phyloP scores from a whole-genome alignment of 2,888 invertebrate genomes.

The Phaonia tiefii region DNA sequence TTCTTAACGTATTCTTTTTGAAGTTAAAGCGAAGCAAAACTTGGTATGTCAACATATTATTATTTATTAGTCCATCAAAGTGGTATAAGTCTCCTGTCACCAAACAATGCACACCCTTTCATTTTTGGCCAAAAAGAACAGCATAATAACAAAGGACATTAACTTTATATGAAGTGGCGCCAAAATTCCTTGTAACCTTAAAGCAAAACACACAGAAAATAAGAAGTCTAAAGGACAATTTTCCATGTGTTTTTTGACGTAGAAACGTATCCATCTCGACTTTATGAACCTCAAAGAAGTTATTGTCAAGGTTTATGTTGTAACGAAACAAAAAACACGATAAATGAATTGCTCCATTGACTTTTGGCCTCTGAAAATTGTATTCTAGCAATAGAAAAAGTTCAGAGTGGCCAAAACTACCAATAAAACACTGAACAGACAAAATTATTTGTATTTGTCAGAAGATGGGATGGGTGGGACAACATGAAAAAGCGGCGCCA shows the following conservation, averaged over 20 bases:
- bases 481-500: slow-evolving; percentile 17
- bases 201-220: slow-evolving; percentile 37
- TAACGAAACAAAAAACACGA: neutral
- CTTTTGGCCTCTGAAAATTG: slow-evolving; percentile 46
- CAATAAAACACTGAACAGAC: slow-evolving; percentile 6
- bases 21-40: no score
- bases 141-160: slow-evolving; percentile 48
- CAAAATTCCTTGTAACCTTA: slow-evolving; percentile 57
- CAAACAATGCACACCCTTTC: neutral
- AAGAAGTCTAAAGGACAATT: slow-evolving; percentile 13
- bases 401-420: neutral
- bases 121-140: neutral
- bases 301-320: slow-evolving; percentile 62
- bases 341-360: slow-evolving; percentile 53
- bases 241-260: slow-evolving; percentile 6
- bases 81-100: neutral
- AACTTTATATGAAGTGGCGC: slow-evolving; percentile 56
- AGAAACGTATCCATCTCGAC: neutral
- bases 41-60: slow-evolving; percentile 53
- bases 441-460: slow-evolving; percentile 12
- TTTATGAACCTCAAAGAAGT: slow-evolving; percentile 29
- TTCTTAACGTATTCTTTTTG: no score
- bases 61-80: neutral
- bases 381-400: neutral
- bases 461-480: neutral